Conservation (phyloP, 2,888 invertebrate species). For the Xestia c-nigrum region DNA sequence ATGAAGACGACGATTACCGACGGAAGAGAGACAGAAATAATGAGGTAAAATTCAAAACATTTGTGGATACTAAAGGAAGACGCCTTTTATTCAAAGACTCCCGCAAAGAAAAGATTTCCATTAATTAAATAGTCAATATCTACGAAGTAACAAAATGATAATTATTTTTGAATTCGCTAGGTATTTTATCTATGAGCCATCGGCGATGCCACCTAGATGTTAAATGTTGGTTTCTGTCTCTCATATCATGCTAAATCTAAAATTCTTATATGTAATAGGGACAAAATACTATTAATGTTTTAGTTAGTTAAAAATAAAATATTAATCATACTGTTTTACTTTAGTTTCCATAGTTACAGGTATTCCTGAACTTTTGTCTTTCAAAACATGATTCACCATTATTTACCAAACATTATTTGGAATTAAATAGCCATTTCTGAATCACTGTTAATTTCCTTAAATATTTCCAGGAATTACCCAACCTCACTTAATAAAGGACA, state of each 20-base stretch:
- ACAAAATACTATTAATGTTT: too few species aligned
- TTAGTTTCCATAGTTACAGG: conserved; percentile 28
- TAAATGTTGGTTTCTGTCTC: background rate
- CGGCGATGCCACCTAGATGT: background rate
- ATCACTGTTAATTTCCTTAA: background rate
- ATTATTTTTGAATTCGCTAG: background rate
- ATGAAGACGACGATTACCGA: conserved; percentile 93
- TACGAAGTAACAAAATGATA: background rate
- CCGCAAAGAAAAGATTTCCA: background rate
- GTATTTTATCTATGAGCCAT: background rate
- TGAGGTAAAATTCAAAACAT: conserved; percentile 88
- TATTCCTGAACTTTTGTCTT: background rate
- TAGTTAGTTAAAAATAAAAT: background rate
- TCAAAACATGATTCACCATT: conserved; percentile 12
- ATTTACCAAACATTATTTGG: background rate
- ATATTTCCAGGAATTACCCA: background rate
- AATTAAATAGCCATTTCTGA: background rate
- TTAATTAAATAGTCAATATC: background rate
- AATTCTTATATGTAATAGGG: too few species aligned
- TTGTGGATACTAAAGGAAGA: background rate
- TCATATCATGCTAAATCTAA: background rate
- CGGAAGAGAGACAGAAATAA: conserved; percentile 94
- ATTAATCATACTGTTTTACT: background rate
- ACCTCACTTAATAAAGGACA: background rate
- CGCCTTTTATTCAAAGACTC: background rate